Conservation (phyloP, 2,888 invertebrate species). For the Agriopis marginaria region DNA sequence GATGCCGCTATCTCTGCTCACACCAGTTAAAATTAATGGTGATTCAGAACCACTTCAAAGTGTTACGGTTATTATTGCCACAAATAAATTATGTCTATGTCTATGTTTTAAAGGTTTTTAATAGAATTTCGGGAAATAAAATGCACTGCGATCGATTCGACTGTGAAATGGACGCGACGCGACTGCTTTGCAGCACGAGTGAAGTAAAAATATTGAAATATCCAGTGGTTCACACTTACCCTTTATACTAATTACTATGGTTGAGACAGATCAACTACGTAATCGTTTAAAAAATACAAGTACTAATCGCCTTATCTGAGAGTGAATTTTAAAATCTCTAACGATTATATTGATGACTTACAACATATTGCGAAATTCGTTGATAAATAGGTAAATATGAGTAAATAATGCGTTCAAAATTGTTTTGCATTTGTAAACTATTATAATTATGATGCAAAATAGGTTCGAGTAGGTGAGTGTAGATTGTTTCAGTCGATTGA, state of each 20-base stretch:
- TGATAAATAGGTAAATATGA: too few relatives aligned
- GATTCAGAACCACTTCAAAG: conserved; percentile 44
- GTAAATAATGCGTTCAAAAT: too few relatives aligned
- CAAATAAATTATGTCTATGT: too few relatives aligned
- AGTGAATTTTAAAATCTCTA: background rate
- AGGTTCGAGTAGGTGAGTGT: too few relatives aligned
- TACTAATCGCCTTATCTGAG: background rate
- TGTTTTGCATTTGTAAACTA: too few relatives aligned
- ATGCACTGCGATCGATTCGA: conserved; percentile 28
- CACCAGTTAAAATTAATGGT: conserved; percentile 21
- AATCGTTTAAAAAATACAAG: conserved; percentile 1
- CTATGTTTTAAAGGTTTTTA: conserved; percentile 33
- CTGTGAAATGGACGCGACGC: conserved; percentile 49
- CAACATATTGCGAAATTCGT: too few relatives aligned
- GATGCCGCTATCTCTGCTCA: conserved; percentile 4
- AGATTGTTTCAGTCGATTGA: too few relatives aligned
- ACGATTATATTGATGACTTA: background rate
- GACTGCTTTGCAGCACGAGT: conserved; percentile 52
- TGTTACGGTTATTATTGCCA: conserved; percentile 38
- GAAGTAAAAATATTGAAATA: conserved; percentile 58
- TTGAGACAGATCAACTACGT: conserved; percentile 4
- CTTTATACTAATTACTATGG: background rate
- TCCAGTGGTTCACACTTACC: conserved; percentile 22
- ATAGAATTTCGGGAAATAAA: conserved; percentile 14
- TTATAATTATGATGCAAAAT: too few relatives aligned